phyloP scores from a whole-genome alignment of 2,113 vertebrate genomes.

The Vulpes lagopus region DNA sequence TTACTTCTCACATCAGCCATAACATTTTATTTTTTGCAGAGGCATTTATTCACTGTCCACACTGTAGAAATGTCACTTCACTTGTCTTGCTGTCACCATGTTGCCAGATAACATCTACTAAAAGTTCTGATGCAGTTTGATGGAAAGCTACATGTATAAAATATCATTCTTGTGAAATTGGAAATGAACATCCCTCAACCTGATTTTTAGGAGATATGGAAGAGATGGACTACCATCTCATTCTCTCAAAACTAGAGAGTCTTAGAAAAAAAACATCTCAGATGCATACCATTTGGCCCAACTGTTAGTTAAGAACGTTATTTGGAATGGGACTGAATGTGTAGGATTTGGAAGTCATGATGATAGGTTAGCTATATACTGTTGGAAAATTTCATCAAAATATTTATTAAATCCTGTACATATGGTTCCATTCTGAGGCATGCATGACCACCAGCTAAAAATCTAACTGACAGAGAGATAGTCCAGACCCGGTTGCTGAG shows the following conservation, averaged over 20 bases:
- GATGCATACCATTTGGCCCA: conserved; percentile 1
- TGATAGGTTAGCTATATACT: conserved; percentile 43
- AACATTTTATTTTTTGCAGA: not conserved
- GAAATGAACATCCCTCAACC: not conserved
- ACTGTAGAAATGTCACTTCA: not conserved
- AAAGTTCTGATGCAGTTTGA: not conserved
- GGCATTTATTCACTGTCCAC: not conserved
- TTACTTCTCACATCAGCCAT: not conserved
- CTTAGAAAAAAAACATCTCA: not conserved
- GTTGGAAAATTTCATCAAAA: conserved; percentile 76
- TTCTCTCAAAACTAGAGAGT: conserved; percentile 25
- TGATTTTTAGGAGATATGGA: conserved; percentile 33
- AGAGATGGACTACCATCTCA: not conserved
- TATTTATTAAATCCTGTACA: conserved; percentile 74
- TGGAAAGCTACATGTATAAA: not conserved
- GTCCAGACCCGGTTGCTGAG: conserved; percentile 47
- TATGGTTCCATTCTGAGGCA: conserved; percentile 68
- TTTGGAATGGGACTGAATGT: conserved; percentile 55
- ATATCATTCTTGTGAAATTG: not conserved
- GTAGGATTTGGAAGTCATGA: conserved; percentile 65
- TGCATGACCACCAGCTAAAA: not conserved
- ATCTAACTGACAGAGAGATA: conserved; percentile 61
- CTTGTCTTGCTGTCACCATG: not conserved
- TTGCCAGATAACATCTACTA: not conserved
- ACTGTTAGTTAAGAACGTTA: conserved; percentile 30